Base-by-base conservation (phyloP, 2,888 invertebrate species). In the Luffia ferchaultella region DNA sequence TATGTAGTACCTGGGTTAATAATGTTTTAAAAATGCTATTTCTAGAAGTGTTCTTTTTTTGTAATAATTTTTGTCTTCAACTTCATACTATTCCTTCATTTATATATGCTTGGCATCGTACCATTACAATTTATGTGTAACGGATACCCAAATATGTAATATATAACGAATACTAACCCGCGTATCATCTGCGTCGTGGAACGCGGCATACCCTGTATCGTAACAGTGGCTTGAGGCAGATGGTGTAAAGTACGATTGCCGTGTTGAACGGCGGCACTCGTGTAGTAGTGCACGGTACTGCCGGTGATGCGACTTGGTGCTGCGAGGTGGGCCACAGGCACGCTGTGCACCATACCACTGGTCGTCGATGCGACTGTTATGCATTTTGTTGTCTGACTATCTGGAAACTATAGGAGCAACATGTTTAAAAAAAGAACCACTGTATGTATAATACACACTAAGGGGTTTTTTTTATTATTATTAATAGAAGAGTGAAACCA, bases 341-440 rank as follows among this genome's bases (percentile, higher is more conserved):
- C 83, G 46, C 77, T 75, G 58, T 83, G 82, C 0, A 83, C 63
- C 76, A 82, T 75, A 0, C 83, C 83, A 41, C 77, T 78, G 0
- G 80, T 76, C 0, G 80, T 82, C 0, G 83, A 83, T 0, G 80
- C 78, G 2, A 83, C 83, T 1, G 82, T 83, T 53, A 83, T 83
- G 60, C 82, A 82, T 49, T 83, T 82, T 16, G 48, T 54, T 0
- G 75, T 76, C 54, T 73, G 76, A 47, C 70, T 72, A 47, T 64
- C 67, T 46, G 74, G 53, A 57, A 70, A 80, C 82, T 82, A 65
- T 12, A 62, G 62, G 47, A 20, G 15, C 42, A 40, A 16, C n/a
- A n/a, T n/a, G n/a, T n/a, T n/a, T n/a, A n/a, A n/a, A n/a, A n/a
- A n/a, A n/a, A n/a, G n/a, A n/a, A n/a, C n/a, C n/a, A n/a, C n/a